A percentile compares a stretch with the other conserved stretches of the same genome.
Evolutionary conservation across 2,113 vertebrate genomes (phyloP).

Genomic region (Cichladusa arquata): DNA sequence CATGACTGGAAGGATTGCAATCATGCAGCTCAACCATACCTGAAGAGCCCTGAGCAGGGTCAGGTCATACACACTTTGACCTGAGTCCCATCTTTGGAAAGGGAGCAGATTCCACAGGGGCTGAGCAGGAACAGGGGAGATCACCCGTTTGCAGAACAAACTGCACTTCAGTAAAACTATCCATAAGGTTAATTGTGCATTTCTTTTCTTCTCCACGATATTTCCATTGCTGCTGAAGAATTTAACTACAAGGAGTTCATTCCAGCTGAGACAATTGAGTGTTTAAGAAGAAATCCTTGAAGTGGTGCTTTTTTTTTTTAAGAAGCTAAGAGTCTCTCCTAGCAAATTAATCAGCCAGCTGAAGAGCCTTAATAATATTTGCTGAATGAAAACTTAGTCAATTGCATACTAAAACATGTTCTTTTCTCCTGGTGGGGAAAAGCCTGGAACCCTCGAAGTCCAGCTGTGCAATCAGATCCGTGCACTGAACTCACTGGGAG

Average conservation of each 20-base stretch:
- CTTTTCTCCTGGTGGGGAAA: background rate
- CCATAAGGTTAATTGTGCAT: background rate
- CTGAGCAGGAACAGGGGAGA: background rate
- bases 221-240: background rate
- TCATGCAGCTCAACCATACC: background rate
- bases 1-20: background rate
- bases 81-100: background rate
- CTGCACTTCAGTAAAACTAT: background rate
- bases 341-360: slow-evolving; percentile 53
- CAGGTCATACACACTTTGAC: background rate
- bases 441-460: background rate
- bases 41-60: background rate
- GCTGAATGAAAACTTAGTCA: slow-evolving; percentile 53
- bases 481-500: background rate
- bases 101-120: background rate
- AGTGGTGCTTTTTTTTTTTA: background rate
- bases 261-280: slow-evolving; percentile 26
- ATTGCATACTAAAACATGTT: slow-evolving; percentile 26
- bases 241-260: background rate
- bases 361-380: slow-evolving; percentile 37
- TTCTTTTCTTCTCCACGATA: background rate
- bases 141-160: background rate
- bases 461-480: background rate
- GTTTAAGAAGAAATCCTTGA: slow-evolving; percentile 46
- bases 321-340: slow-evolving; percentile 28